Evolutionary conservation across 92 coral and sea anemone genomes (phyloP).

Genomic region (Pocillopora meandrina): DNA sequence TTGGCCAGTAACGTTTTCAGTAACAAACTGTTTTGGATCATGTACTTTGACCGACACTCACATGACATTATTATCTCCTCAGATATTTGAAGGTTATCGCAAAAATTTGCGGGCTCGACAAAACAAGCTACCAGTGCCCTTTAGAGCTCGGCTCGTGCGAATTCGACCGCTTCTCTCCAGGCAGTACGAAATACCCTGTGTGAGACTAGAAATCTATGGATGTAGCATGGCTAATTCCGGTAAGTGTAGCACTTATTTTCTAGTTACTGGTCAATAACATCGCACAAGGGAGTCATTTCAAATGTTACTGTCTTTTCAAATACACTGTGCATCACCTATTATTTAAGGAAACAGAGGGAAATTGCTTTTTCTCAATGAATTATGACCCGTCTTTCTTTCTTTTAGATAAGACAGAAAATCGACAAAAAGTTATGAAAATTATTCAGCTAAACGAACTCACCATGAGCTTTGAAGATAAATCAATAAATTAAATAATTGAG

Average conservation of each 20-base stretch:
- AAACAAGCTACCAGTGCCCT: constrained; percentile 49
- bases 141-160: constrained; percentile 54
- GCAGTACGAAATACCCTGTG: constrained; percentile 31
- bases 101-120: constrained; percentile 26
- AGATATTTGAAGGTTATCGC: constrained; percentile 52
- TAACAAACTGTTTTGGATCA: not conserved
- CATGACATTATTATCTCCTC: not conserved
- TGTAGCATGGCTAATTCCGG: constrained; percentile 15
- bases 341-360: not conserved
- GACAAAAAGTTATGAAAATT: no score
- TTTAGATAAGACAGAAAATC: no score
- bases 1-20: not conserved
- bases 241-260: not conserved
- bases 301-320: not conserved
- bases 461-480: not conserved
- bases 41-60: not conserved
- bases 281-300: not conserved
- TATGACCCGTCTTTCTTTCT: not conserved
- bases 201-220: constrained; percentile 40
- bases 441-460: no score
- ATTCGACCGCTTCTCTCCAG: constrained; percentile 35
- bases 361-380: not conserved
- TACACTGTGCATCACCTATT: not conserved
- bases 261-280: not conserved
- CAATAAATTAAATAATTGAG: not conserved